Evolutionary conservation across 2,113 vertebrate genomes (phyloP), one percentile per base, ranked within the genome.

Genomic region (Perca schrenkii): DNA sequence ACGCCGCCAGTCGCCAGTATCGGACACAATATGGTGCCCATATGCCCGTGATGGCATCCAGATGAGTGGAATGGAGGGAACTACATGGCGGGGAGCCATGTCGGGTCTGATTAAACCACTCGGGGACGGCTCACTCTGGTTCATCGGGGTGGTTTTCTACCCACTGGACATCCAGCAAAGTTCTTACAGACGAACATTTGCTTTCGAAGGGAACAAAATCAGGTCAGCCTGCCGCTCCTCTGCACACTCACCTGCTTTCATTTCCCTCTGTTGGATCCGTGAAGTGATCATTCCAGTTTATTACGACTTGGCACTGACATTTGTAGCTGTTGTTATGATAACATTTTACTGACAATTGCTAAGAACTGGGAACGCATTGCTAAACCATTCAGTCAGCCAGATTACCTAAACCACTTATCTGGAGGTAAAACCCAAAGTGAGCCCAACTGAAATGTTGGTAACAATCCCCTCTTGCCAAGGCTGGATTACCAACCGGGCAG

Each of bases 1-100:
- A 74, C 19, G 14, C 54, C 77, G 69, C 67, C 81, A 73, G 76
- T 80, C 54, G 17, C 81, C 83, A 64, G 75, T 50, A 63, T 82
- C 82, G 76, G 46, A 79, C 62, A 75, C 86, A 91, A 90, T 84
- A 88, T 91, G 84, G 82, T 71, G 80, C 75, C 86, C 91, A 87
- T 87, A 87, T 89, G 87, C 77, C 80, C n/a, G 16, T 50, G 76
- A 91, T 81, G 80, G 62, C 69, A 75, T 88, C 79, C 85, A 89
- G 84, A 90, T 85, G 75, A 88, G 54, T 74, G 17, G 28, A 79
- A 67, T 57, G 21, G 8, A 64, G 13, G 52, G 62, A 81, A 21
- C 3, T n/a, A 7, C 28, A 40, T 52, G 68, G 77, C 84, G 36
- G 25, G 69, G 17, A 80, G 85, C 70, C 64, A 68, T 62, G 60